These are phyloP conservation scores for Echinarachnius parma DNA, from an alignment of 53 echinoderm and acorn worm genomes.

Conservation along the genomic window DNA sequence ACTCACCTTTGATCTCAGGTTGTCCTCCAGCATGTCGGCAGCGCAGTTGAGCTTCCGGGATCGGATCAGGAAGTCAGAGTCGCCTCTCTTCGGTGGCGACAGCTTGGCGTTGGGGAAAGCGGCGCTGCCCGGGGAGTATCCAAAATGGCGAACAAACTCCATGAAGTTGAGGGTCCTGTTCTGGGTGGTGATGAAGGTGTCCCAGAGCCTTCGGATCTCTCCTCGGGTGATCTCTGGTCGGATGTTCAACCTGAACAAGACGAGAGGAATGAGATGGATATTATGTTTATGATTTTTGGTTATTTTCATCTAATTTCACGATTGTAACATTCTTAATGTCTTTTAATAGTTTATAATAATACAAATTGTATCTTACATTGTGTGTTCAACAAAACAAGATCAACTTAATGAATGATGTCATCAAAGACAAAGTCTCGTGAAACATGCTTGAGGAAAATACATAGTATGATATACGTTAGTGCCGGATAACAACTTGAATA, in stretches of 20 bases:
- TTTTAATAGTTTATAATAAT: not conserved
- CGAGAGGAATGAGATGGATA: not conserved
- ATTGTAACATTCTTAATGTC: not conserved
- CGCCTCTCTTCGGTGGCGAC: constrained; percentile 90
- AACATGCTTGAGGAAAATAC: too few species aligned
- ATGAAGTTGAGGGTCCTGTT: constrained; percentile 72
- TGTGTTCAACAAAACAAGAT: too few species aligned
- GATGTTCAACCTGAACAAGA: constrained; percentile 58
- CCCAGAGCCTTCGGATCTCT: constrained; percentile 91
- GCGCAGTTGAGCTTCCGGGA: constrained; percentile 98
- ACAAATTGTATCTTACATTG: too few species aligned
- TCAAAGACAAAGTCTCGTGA: too few species aligned
- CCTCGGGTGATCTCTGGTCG: constrained; percentile 86
- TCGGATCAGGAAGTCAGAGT: constrained; percentile 90
- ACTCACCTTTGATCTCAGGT: constrained; percentile 92
- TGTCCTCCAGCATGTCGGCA: constrained; percentile 97
- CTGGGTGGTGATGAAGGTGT: constrained; percentile 80
- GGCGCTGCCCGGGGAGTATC: constrained; percentile 73
- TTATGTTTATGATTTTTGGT: too few species aligned
- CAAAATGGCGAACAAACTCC: constrained; percentile 92
- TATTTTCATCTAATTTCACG: not conserved
- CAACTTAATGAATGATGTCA: too few species aligned
- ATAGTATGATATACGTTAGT: not conserved
- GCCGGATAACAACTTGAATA: not conserved
- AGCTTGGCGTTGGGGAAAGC: constrained; percentile 96